Conservation (phyloP, 2,888 invertebrate species). For the Artemia sinica region DNA sequence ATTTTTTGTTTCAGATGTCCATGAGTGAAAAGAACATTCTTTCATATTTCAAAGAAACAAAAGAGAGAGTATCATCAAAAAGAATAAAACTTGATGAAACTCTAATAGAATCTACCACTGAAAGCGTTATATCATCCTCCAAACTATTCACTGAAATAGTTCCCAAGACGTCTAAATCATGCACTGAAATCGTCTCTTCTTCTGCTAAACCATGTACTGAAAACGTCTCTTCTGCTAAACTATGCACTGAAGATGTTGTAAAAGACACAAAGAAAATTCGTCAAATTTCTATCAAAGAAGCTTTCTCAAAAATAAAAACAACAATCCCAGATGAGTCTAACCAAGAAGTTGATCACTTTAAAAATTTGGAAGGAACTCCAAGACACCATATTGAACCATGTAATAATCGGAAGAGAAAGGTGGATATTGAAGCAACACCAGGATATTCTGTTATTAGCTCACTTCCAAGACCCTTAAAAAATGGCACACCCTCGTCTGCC, state of each 20-base stretch:
- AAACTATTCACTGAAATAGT: no score
- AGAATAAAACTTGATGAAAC: slow-evolving; percentile 3
- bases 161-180: no score
- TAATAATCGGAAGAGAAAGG: not conserved
- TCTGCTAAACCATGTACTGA: not conserved
- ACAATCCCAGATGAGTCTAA: not conserved
- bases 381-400: not conserved
- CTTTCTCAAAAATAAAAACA: slow-evolving; percentile 2
- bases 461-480: not conserved
- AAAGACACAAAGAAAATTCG: not conserved
- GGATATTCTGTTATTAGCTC: not conserved
- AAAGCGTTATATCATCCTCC: not conserved
- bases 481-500: slow-evolving; percentile 8
- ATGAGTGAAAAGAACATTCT: not conserved
- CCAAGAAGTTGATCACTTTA: not conserved
- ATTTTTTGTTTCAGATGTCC: not conserved
- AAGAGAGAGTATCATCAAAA: not conserved
- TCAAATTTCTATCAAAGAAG: not conserved
- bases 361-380: not conserved
- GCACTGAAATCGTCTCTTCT: not conserved
- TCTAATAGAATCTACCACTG: not conserved
- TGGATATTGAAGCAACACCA: not conserved
- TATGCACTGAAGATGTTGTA: not conserved
- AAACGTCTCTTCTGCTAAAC: not conserved
- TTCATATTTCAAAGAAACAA: slow-evolving; percentile 3